These are phyloP conservation scores for Lucilia cuprina DNA, from an alignment of 1,140 invertebrate genomes.

Conservation along the genomic window DNA sequence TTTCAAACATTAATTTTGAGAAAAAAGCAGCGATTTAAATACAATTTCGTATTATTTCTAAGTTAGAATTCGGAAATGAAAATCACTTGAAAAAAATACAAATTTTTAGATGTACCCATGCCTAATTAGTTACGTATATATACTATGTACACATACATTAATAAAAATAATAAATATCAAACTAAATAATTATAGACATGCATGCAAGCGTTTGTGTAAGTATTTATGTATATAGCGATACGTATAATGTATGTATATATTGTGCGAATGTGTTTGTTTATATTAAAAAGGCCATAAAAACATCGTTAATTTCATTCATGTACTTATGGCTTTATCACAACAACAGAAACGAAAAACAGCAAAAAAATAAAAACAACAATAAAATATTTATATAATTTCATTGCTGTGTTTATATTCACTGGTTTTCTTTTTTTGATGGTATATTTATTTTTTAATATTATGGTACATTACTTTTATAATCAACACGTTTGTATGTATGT, in stretches of 20 bases:
- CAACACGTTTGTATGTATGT: not conserved
- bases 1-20: no score
- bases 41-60: no score
- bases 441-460: not conserved
- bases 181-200: not conserved
- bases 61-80: no score
- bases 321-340: not conserved
- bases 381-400: not conserved
- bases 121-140: no score
- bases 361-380: not conserved
- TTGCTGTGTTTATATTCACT: slow-evolving; percentile 2
- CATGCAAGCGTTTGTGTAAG: not conserved
- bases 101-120: no score
- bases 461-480: not conserved
- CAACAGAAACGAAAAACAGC: not conserved
- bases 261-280: not conserved
- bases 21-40: no score
- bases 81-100: no score
- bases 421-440: not conserved
- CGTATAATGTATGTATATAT: not conserved
- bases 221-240: not conserved
- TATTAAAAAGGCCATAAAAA: not conserved
- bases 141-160: no score
- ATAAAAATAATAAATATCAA: no score
- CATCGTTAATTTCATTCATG: not conserved